A percentile compares a stretch with the other conserved stretches of the same genome.
phyloP scores from a whole-genome alignment of 2,888 invertebrate genomes.

The Orthonychiurus folsomi region DNA sequence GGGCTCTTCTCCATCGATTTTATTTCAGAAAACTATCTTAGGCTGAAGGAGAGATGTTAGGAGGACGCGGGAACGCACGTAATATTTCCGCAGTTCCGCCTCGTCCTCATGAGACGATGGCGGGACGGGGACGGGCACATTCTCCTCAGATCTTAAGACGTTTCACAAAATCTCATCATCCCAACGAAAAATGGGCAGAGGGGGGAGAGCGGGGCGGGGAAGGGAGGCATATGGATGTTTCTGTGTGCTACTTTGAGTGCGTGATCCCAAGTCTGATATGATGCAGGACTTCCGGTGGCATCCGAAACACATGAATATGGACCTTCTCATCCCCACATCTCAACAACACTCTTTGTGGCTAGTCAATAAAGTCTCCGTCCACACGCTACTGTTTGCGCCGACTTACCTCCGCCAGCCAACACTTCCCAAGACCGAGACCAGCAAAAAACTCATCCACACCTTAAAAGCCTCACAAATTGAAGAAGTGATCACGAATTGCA shows the following conservation, averaged over 20 bases:
- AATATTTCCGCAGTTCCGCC: neutral
- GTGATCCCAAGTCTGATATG: constrained; percentile 10
- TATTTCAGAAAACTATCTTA: constrained; percentile 1
- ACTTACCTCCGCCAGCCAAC: no score
- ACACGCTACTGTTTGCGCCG: neutral
- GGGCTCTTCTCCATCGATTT: constrained; percentile 40
- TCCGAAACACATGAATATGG: neutral
- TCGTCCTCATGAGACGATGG: neutral
- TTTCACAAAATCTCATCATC: neutral
- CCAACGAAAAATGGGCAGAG: neutral
- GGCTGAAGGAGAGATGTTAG: neutral
- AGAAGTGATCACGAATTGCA: constrained; percentile 39
- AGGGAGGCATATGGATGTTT: no score
- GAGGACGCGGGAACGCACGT: neutral
- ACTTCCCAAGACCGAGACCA: no score
- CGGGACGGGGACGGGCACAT: no score
- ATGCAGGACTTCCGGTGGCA: constrained; percentile 6
- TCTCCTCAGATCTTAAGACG: neutral
- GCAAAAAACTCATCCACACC: neutral
- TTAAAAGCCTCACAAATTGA: neutral
- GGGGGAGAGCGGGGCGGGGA: no score
- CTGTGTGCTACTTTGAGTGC: neutral
- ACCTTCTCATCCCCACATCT: neutral
- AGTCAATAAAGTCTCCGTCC: neutral
- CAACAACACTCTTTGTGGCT: neutral